Base-by-base conservation (phyloP, 35 echinoderm and acorn worm genomes). In the Lytechinus variegatus region DNA sequence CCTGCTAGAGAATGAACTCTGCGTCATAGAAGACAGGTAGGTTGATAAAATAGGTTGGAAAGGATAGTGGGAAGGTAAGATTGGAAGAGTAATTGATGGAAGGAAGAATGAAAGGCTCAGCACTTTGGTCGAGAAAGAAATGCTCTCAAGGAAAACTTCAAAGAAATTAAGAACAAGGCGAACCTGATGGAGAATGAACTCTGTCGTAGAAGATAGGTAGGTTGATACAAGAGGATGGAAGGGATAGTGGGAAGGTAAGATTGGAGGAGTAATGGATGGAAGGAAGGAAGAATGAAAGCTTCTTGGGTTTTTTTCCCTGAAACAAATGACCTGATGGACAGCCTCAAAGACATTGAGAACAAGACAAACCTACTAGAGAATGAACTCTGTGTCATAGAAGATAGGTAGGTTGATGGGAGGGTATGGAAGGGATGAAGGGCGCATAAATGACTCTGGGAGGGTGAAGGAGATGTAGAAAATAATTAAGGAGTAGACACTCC, bases 291-390 rank as follows among this genome's bases (percentile, higher is more conserved):
- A 72, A n/a, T n/a, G n/a, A n/a, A n/a, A n/a, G n/a, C n/a, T n/a
- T n/a, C n/a, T n/a, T n/a, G n/a, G n/a, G n/a, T n/a, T n/a, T n/a
- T n/a, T n/a, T n/a, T n/a, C n/a, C n/a, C n/a, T n/a, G 94, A 96
- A 54, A 99, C 98, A 9, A 89, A 94, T 27, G 55, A 94, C 56
- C 86, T 99, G 90, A 97, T 95, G 86, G 95, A 97, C 33, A 97
- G 97, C 91, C 87, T 99, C 44, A 91, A 97, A 54, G 86, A 61
- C 56, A 97, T 99, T 60, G 97, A 99, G 56, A 94, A 98, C 87
- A 91, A 97, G 86, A 99, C 96, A 13, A 96, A 94, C 61, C 71
- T 97, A 54, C 52, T 99, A n/a, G 96, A 99, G 91, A 24, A 91
- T 8, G 96, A 98, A 86, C 95, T 97, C 52, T 54, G 89, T 44